Conservation (phyloP, 2,888 invertebrate genomes). For the Laothoe populi region DNA sequence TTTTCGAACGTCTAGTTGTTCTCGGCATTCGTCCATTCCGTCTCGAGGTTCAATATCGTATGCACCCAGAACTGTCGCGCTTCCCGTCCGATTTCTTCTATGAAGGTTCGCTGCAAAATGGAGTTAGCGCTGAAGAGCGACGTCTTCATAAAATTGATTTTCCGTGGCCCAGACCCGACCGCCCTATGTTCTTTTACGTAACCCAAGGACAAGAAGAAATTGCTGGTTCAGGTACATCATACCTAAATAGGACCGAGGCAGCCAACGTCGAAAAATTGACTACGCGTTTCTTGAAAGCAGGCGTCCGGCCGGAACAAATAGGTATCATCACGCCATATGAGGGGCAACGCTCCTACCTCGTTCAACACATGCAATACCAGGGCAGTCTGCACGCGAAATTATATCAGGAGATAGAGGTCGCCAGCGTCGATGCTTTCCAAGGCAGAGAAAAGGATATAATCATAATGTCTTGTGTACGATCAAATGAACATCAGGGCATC, state of each 20-base stretch:
- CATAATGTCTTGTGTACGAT: constrained; percentile 99
- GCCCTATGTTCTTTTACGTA: constrained; percentile 99
- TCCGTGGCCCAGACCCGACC: constrained; percentile 98
- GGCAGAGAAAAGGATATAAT: constrained; percentile 99
- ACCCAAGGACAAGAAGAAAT: constrained; percentile 99
- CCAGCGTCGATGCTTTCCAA: constrained; percentile 99
- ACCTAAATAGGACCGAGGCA: constrained; percentile 98
- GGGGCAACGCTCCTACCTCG: constrained; percentile 98
- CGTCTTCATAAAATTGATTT: constrained; percentile 96
- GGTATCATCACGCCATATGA: constrained; percentile 99
- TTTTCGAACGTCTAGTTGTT: constrained; percentile 98
- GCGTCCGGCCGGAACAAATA: constrained; percentile 98
- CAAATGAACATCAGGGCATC: constrained; percentile 99
- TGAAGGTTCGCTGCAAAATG: constrained; percentile 99
- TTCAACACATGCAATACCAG: constrained; percentile 99
- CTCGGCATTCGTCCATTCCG: constrained; percentile 98
- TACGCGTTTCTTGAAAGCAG: constrained; percentile 96
- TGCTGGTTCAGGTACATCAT: constrained; percentile 99
- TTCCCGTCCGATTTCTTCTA: constrained; percentile 99
- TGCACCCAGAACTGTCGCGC: constrained; percentile 98
- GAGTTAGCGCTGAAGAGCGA: constrained; percentile 98
- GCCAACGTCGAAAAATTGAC: constrained; percentile 99
- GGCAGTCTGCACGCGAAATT: constrained; percentile 98
- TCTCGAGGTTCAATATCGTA: constrained; percentile 98
- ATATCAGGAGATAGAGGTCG: constrained; percentile 99